Evolutionary conservation across 1,140 invertebrate genomes (phyloP), one percentile per base, ranked within the genome.

Genomic region (Reticulitermes speratus): DNA sequence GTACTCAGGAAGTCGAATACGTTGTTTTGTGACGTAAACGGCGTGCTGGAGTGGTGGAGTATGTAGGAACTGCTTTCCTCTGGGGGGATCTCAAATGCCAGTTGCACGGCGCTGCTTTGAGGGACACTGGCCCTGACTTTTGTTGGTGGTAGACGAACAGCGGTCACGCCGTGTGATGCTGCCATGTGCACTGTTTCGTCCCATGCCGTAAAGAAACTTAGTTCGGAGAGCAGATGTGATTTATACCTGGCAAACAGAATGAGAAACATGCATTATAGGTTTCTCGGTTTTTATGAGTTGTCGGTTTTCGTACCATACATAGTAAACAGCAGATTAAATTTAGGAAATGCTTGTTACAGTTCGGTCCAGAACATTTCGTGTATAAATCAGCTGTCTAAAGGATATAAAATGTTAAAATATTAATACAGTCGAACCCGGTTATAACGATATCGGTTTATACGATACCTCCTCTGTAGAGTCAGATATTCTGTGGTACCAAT

Each of bases 111-210:
- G n/a, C 9, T 25, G n/a, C 3, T 25, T 16, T 25, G 5, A 25
- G 25, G 8, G n/a, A 75, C 5, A 8, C 25, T 8, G 25, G 65
- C 65, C n/a, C 8, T 75, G 25, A 30, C 7, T 16, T 8, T 9
- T 30, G 14, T 11, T 30, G 25, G 8, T 32, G 83, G 83, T 7
- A 84, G 32, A 14, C 44, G 44, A 9, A 84, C 8, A 21, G 44
- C 23, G 38, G 1, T 84, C 1, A 84, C 83, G 8, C 83, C 83
- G 32, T 84, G 48, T 2, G 83, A 44, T 32, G 83, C 83, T 14
- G 83, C 44, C 83, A 84, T 52, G 48, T 84, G 83, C 44, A 84
- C 83, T 11, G 83, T 45, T 30, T 84, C 44, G 9, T 84, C 83
- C 83, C 83, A 84, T 44, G 23, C 16, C 9, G 32, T 84, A 32